Percentiles rank a stretch among this genome's conserved stretches.
phyloP scores from a whole-genome alignment of 2,888 invertebrate genomes.

The Camptogramma bilineatum region DNA sequence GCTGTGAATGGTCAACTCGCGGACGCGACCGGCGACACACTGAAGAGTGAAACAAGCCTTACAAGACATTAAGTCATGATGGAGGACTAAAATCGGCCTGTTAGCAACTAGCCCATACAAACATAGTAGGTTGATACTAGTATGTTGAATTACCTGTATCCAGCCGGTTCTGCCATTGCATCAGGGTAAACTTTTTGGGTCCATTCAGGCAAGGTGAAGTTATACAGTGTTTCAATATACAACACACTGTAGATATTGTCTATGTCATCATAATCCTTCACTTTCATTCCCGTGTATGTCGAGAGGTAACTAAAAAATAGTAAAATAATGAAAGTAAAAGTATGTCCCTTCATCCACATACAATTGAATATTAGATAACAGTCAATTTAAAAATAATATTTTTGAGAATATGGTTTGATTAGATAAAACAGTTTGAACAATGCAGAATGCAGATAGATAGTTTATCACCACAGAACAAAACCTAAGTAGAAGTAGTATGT shows the following conservation, averaged over 20 bases:
- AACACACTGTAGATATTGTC: conserved; percentile 88
- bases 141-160: conserved; percentile 83
- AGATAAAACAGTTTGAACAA: not conserved
- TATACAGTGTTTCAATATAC: conserved; percentile 88
- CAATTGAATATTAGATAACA: too few species aligned
- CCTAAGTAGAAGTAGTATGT: too few species aligned
- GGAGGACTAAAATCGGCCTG: too few species aligned
- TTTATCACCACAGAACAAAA: not conserved
- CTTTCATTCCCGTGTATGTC: conserved; percentile 85
- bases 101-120: too few species aligned
- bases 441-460: not conserved
- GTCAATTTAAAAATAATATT: too few species aligned
- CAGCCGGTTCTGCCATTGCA: conserved; percentile 86
- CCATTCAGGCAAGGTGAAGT: conserved; percentile 88
- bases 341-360: too few species aligned
- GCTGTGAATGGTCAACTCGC: too few species aligned
- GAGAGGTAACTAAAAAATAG: conserved; percentile 84
- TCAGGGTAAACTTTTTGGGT: conserved; percentile 88
- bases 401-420: not conserved
- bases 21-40: too few species aligned
- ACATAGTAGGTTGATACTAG: too few species aligned
- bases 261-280: conserved; percentile 84
- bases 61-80: too few species aligned
- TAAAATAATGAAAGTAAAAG: not conserved
- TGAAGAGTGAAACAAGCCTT: too few species aligned